Percentiles rank a stretch among this genome's conserved stretches.
Conservation (phyloP, 2,797 vertebrate species). For the Arvicola amphibius region DNA sequence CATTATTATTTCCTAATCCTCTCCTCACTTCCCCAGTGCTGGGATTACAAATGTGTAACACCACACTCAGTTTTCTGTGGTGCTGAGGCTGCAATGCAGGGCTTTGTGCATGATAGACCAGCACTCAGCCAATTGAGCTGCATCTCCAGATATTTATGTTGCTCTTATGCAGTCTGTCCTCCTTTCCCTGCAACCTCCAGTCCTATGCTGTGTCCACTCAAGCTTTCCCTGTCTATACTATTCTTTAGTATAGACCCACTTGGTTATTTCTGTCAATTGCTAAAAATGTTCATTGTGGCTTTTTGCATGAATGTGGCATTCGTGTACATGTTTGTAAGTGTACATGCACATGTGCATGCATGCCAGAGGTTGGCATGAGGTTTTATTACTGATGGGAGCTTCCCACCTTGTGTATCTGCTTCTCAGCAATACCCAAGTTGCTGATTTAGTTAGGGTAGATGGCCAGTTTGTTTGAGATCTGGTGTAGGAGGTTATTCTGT, state of each 20-base stretch:
- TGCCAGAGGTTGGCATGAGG: neutral
- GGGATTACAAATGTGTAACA: neutral
- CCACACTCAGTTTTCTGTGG: neutral
- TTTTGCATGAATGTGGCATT: neutral
- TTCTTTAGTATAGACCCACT: neutral
- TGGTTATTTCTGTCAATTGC: neutral
- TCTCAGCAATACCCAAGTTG: neutral
- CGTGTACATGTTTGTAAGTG: neutral
- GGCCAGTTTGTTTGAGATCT: neutral
- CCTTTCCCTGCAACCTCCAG: neutral
- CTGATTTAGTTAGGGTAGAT: neutral
- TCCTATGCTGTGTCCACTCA: fast-evolving
- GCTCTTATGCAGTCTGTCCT: neutral
- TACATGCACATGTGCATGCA: neutral
- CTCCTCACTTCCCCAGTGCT: neutral
- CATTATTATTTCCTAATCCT: neutral
- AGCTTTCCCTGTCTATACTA: neutral
- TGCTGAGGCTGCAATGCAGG: neutral
- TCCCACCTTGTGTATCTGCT: neutral
- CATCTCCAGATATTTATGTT: too few relatives aligned
- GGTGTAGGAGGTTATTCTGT: too few relatives aligned
- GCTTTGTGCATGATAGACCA: too few relatives aligned
- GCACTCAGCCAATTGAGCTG: neutral
- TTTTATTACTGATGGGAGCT: neutral
- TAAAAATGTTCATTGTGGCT: neutral